phyloP scores from a whole-genome alignment of 30 jellyfish, hydroid and myxozoan genomes.

The Nemopilema nomurai region DNA sequence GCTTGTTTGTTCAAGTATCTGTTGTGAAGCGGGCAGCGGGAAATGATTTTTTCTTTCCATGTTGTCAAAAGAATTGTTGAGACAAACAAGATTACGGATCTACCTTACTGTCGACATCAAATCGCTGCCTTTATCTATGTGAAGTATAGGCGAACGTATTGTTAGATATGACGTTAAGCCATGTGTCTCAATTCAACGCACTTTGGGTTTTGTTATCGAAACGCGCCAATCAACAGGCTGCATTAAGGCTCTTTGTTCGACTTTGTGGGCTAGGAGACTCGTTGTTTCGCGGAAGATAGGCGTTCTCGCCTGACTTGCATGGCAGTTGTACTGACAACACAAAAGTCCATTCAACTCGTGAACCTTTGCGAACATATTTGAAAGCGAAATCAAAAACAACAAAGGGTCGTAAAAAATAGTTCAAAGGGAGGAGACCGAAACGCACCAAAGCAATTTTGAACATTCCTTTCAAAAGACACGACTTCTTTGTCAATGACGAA shows the following conservation, averaged over 20 bases:
- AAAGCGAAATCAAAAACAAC: slow-evolving; percentile 26
- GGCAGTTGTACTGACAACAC: slow-evolving; percentile 30
- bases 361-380: slow-evolving; percentile 35
- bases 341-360: slow-evolving; percentile 26
- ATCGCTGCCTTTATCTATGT: slow-evolving; percentile 70
- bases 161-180: slow-evolving; percentile 81
- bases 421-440: slow-evolving; percentile 28
- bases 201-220: slow-evolving; percentile 74
- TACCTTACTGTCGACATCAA: slow-evolving; percentile 76
- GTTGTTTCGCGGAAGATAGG: slow-evolving; percentile 49
- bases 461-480: slow-evolving; percentile 40
- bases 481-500: slow-evolving; percentile 14
- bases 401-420: slow-evolving; percentile 17
- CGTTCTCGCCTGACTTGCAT: slow-evolving; percentile 46
- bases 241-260: slow-evolving; percentile 66
- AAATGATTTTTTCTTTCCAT: slow-evolving; percentile 77
- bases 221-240: slow-evolving; percentile 72
- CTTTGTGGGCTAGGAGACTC: slow-evolving; percentile 63
- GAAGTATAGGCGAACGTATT: slow-evolving; percentile 78
- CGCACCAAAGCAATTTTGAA: slow-evolving; percentile 30
- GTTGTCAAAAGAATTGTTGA: slow-evolving; percentile 79
- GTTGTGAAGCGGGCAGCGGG: slow-evolving; percentile 81
- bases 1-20: slow-evolving; percentile 66
- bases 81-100: slow-evolving; percentile 71
- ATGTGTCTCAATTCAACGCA: slow-evolving; percentile 83